A percentile compares a stretch with the other conserved stretches of the same genome.
These are phyloP conservation scores for Poecilia wingei DNA, from an alignment of 2,797 vertebrate species.

Conservation along the genomic window DNA sequence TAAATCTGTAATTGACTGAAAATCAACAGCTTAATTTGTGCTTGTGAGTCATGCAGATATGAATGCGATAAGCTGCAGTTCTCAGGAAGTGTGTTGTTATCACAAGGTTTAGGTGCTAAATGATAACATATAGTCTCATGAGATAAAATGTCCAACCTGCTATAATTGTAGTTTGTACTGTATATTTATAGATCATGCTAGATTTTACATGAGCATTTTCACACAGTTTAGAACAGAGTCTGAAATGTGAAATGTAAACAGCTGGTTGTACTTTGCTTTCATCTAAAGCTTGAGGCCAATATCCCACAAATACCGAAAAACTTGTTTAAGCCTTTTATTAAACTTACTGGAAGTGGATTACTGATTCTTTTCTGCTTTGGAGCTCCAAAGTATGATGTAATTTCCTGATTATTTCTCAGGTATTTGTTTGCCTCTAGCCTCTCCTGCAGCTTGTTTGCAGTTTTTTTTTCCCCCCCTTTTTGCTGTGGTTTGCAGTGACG, in stretches of 20 bases:
- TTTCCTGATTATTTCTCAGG: conserved; percentile 77
- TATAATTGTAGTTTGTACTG: conserved; percentile 10
- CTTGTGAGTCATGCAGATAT: conserved; percentile 65
- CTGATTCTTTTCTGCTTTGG: conserved; percentile 72
- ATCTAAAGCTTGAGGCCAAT: conserved; percentile 59
- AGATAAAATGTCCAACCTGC: conserved; percentile 23
- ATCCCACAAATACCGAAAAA: conserved; percentile 57
- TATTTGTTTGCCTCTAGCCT: conserved; percentile 70
- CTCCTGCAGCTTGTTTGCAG: conserved; percentile 47
- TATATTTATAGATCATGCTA: conserved; percentile 27
- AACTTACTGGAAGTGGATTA: conserved; percentile 64
- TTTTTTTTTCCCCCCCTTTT: conserved; percentile 31
- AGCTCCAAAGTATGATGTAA: conserved; percentile 70
- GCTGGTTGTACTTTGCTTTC: conserved; percentile 32
- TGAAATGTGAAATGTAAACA: conserved; percentile 54
- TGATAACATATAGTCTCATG: conserved; percentile 14
- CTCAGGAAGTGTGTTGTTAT: conserved; percentile 65
- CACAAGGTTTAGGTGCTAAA: conserved; percentile 42
- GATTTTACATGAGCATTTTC: conserved; percentile 28
- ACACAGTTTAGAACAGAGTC: conserved; percentile 26
- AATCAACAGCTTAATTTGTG: conserved; percentile 58
- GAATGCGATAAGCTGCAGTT: conserved; percentile 55
- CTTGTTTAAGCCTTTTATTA: conserved; percentile 42
- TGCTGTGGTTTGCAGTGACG: conserved; percentile 65
- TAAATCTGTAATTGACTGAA: conserved; percentile 58